Conservation (phyloP, 2,797 vertebrate species). For the Tenualosa thibaudeaui region DNA sequence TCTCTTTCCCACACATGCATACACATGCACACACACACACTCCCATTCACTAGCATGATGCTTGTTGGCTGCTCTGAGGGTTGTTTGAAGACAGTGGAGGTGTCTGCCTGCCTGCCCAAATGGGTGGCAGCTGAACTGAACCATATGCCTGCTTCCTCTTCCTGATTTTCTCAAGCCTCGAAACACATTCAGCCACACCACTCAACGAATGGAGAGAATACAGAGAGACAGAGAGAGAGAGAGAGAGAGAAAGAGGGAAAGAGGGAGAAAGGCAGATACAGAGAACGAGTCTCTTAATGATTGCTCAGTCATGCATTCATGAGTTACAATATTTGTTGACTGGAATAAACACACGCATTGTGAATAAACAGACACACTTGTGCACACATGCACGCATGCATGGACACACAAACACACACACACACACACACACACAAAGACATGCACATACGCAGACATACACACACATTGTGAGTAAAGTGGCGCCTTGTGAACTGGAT, state of each 20-base stretch:
- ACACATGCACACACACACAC: neutral
- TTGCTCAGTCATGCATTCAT: neutral
- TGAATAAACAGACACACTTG: constrained; percentile 29
- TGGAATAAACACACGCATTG: constrained; percentile 32
- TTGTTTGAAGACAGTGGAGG: constrained; percentile 56
- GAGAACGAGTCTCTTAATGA: neutral
- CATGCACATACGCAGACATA: constrained; percentile 34
- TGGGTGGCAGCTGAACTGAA: constrained; percentile 64
- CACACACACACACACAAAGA: constrained; percentile 31
- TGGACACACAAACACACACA: constrained; percentile 13
- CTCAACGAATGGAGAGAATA: neutral
- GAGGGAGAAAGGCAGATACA: neutral
- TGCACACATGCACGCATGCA: neutral
- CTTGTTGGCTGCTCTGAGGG: neutral
- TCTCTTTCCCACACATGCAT: constrained; percentile 19
- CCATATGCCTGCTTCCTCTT: constrained; percentile 61
- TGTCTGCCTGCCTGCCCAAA: constrained; percentile 53
- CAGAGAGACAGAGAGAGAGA: neutral
- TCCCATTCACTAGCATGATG: too few species aligned
- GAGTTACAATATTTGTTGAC: constrained; percentile 17
- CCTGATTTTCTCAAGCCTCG: constrained; percentile 36
- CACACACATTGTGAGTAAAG: neutral
- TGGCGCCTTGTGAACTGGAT: constrained; percentile 16
- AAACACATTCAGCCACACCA: constrained; percentile 34
- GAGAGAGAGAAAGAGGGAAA: too few species aligned